A percentile compares a stretch with the other conserved stretches of the same genome.
Conservation (phyloP, 2,797 vertebrate genomes). For the Leptatherina wallacei region DNA sequence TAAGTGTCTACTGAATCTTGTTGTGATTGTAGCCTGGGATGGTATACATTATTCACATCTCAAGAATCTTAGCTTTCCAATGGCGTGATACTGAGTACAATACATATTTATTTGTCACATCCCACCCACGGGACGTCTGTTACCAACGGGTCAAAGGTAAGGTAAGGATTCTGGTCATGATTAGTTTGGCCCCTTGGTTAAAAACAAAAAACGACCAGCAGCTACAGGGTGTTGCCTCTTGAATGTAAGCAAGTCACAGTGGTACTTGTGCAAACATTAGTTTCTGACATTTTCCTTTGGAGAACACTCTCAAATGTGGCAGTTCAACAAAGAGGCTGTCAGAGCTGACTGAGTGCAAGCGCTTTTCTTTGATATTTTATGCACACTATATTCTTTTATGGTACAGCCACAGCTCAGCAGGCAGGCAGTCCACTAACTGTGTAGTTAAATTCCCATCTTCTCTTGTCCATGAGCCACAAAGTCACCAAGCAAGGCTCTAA, state of each 20-base stretch:
- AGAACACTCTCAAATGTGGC: slow-evolving; percentile 8
- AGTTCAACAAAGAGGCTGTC: slow-evolving; percentile 17
- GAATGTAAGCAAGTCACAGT: slow-evolving; percentile 14
- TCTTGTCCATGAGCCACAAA: neutral
- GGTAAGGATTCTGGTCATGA: neutral
- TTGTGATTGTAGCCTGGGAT: no score
- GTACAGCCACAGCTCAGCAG: neutral
- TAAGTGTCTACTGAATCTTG: no score
- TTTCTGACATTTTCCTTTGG: slow-evolving; percentile 20
- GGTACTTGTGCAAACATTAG: slow-evolving; percentile 15
- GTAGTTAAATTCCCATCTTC: neutral
- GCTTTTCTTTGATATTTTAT: slow-evolving; percentile 7
- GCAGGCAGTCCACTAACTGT: neutral
- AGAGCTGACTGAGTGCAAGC: slow-evolving; percentile 1
- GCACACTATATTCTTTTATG: slow-evolving; percentile 5
- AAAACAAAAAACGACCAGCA: slow-evolving; percentile 2
- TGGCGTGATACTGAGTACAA: no score
- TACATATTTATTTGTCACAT: no score
- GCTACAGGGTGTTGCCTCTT: slow-evolving; percentile 1
- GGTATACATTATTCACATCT: no score
- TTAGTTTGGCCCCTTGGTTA: neutral
- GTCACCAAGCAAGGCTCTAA: slow-evolving; percentile 1
- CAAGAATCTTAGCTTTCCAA: no score
- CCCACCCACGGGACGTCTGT: no score
- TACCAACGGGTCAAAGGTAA: neutral